phyloP scores from a whole-genome alignment of 1,140 invertebrate species.

The Paramacrobiotus metropolitanus region DNA sequence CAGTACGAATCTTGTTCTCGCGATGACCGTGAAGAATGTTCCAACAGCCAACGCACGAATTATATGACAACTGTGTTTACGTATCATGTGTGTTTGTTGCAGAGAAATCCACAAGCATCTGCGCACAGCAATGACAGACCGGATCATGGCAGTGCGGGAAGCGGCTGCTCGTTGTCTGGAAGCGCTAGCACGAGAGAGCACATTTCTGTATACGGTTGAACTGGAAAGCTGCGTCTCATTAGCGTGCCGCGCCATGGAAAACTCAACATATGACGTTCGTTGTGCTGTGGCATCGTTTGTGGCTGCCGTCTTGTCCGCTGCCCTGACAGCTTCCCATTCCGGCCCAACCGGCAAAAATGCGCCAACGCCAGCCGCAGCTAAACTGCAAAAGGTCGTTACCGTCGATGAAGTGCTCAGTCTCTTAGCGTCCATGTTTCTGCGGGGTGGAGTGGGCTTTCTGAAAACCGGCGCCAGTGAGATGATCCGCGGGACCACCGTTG shows the following conservation, averaged over 20 bases:
- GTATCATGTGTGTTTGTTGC: constrained; percentile 6
- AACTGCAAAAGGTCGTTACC: constrained; percentile 10
- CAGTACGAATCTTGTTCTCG: too few relatives aligned
- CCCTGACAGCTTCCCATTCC: constrained; percentile 7
- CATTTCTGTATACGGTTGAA: constrained; percentile 31
- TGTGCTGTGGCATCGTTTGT: constrained; percentile 72
- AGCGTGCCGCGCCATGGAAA: constrained; percentile 71
- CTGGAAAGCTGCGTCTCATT: constrained; percentile 64
- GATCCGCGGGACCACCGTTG: constrained; percentile 72
- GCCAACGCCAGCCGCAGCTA: not conserved
- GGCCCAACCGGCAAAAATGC: constrained; percentile 9
- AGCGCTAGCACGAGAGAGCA: not conserved
- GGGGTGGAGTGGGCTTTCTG: constrained; percentile 70
- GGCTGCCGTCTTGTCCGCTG: constrained; percentile 27
- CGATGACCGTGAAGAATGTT: too few relatives aligned
- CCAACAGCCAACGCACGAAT: too few relatives aligned
- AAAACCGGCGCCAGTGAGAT: constrained; percentile 74
- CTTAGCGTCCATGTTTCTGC: constrained; percentile 74
- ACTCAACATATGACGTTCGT: constrained; percentile 77
- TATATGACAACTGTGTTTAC: too few relatives aligned
- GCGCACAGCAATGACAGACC: constrained; percentile 55
- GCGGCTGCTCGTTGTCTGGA: constrained; percentile 32
- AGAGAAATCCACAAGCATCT: constrained; percentile 71
- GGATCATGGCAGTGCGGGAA: constrained; percentile 66
- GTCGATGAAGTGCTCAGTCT: constrained; percentile 66